phyloP scores from a whole-genome alignment of 2,113 vertebrate species.

The Litocranius walleri region DNA sequence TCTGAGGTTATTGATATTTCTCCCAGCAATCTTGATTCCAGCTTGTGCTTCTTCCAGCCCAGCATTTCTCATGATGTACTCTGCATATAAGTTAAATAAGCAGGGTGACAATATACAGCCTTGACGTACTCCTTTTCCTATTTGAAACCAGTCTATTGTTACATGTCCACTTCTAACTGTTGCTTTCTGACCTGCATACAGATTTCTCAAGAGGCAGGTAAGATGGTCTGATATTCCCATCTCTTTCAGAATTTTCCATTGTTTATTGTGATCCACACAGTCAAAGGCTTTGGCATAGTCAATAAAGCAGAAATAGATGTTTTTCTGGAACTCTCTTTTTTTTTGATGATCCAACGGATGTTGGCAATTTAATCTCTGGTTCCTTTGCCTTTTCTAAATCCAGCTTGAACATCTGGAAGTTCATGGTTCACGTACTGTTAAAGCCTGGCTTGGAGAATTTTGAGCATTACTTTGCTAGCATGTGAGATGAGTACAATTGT shows the following conservation, averaged over 20 bases:
- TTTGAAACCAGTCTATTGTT: background rate
- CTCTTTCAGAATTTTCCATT: background rate
- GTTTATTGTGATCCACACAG: background rate
- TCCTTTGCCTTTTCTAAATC: background rate
- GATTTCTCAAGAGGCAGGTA: background rate
- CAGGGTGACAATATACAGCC: background rate
- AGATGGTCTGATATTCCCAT: background rate
- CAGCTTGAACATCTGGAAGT: background rate
- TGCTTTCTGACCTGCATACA: background rate
- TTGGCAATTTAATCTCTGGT: background rate
- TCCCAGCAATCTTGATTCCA: background rate
- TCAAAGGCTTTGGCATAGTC: background rate
- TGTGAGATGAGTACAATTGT: background rate
- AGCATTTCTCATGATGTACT: background rate
- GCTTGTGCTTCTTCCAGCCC: background rate
- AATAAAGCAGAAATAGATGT: background rate
- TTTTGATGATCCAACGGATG: accelerated
- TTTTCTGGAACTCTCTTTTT: background rate
- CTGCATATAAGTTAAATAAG: background rate
- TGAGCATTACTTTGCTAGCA: background rate
- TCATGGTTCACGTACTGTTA: accelerated
- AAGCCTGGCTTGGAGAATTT: background rate
- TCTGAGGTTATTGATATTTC: background rate
- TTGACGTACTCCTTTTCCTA: background rate
- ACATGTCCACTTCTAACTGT: background rate